Evolutionary conservation across 2,888 invertebrate species (phyloP).

Genomic region (Dasypogon diadema): DNA sequence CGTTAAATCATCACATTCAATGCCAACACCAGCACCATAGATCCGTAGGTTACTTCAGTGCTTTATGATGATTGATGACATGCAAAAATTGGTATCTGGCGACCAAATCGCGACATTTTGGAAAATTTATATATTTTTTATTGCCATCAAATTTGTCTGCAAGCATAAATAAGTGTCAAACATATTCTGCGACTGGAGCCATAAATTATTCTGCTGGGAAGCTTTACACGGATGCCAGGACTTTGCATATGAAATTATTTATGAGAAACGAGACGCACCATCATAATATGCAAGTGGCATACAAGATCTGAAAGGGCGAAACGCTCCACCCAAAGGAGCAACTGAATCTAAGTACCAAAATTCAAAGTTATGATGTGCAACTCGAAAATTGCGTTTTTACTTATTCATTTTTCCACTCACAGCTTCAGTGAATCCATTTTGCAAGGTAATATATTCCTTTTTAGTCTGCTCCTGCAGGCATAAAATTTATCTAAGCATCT

Average conservation of each 20-base stretch:
- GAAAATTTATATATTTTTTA: slow-evolving; percentile 18
- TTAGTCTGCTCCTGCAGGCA: slow-evolving; percentile 1
- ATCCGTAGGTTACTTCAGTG: neutral
- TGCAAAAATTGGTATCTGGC: neutral
- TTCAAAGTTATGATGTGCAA: neutral
- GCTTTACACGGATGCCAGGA: neutral
- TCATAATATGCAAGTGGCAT: neutral
- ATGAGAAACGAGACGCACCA: neutral
- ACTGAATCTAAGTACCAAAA: neutral
- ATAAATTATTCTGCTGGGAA: slow-evolving; percentile 15
- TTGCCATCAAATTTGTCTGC: slow-evolving; percentile 9
- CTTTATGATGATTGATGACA: slow-evolving; percentile 1
- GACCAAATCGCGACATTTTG: neutral
- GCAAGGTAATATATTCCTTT: neutral
- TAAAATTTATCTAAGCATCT: slow-evolving; percentile 1
- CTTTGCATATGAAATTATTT: slow-evolving; percentile 18
- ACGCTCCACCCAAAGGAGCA: neutral
- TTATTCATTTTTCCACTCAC: neutral
- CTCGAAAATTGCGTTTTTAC: neutral
- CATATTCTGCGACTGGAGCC: neutral
- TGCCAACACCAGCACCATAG: no score
- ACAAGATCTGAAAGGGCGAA: neutral
- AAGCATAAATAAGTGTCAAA: slow-evolving; percentile 17
- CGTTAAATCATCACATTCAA: no score
- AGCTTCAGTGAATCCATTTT: neutral